phyloP scores from a whole-genome alignment of 2,888 invertebrate species.

The Lucinisca nassula region DNA sequence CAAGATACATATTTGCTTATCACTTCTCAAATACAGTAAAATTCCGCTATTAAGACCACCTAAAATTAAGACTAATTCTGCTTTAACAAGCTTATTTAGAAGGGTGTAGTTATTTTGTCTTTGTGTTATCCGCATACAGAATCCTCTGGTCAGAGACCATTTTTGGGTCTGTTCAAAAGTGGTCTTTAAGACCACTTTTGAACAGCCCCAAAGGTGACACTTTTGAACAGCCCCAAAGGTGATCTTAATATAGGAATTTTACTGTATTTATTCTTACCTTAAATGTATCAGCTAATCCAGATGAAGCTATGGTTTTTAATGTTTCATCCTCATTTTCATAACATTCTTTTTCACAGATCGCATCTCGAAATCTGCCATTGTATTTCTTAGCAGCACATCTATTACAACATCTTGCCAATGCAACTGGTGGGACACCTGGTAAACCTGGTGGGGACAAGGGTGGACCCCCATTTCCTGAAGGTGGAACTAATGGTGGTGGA shows the following conservation, averaged over 20 bases:
- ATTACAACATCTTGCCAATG: conserved; percentile 39
- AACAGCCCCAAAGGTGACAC: no score
- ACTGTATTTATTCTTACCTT: conserved; percentile 28
- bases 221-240: no score
- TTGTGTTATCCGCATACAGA: no score
- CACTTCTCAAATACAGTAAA: no score
- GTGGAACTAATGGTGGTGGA: neutral
- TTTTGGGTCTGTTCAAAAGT: no score
- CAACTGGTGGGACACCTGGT: neutral
- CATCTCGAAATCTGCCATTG: conserved; percentile 49
- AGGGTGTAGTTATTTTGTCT: no score
- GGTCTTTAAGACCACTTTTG: no score
- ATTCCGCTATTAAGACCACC: no score
- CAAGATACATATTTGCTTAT: no score
- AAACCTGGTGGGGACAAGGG: neutral
- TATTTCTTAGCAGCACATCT: conserved; percentile 11
- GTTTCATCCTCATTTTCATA: conserved; percentile 46
- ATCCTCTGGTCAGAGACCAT: no score
- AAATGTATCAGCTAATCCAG: conserved; percentile 25
- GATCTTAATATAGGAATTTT: neutral
- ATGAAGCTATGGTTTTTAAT: conserved; percentile 16
- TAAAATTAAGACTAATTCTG: no score
- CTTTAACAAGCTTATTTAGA: no score
- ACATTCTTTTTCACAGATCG: conserved; percentile 40
- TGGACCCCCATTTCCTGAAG: neutral